Evolutionary conservation across 2,797 vertebrate genomes (phyloP).

Genomic region (Cossypha polioptera): DNA sequence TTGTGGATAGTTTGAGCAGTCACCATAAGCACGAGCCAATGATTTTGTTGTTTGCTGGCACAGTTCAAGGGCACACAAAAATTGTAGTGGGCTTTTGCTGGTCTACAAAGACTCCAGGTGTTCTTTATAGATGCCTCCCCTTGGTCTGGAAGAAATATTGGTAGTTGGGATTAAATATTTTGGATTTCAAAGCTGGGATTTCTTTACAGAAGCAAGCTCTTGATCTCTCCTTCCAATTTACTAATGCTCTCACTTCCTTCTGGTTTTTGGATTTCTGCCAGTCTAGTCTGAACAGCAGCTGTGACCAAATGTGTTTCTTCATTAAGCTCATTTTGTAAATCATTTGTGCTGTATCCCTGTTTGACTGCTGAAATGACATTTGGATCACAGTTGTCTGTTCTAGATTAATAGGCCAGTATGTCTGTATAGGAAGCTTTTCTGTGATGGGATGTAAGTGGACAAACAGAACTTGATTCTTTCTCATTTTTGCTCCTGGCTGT

Average conservation of each 20-base stretch:
- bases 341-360: neutral
- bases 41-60: neutral
- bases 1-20: neutral
- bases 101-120: neutral
- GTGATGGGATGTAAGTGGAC: neutral
- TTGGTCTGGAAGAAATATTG: neutral
- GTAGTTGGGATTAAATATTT: neutral
- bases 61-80: neutral
- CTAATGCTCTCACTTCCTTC: neutral
- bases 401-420: neutral
- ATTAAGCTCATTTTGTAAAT: neutral
- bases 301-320: neutral
- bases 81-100: neutral
- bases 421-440: neutral
- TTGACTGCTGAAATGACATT: neutral
- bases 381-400: neutral
- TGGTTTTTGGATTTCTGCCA: neutral
- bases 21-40: rapidly evolving
- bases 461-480: neutral
- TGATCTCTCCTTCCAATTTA: neutral
- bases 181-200: neutral
- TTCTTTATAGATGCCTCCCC: neutral
- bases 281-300: slow-evolving; percentile 1
- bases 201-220: neutral
- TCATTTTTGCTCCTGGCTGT: neutral